Evolutionary conservation across 2,797 vertebrate genomes (phyloP).

Genomic region (Pseudotriccus pelzelni): DNA sequence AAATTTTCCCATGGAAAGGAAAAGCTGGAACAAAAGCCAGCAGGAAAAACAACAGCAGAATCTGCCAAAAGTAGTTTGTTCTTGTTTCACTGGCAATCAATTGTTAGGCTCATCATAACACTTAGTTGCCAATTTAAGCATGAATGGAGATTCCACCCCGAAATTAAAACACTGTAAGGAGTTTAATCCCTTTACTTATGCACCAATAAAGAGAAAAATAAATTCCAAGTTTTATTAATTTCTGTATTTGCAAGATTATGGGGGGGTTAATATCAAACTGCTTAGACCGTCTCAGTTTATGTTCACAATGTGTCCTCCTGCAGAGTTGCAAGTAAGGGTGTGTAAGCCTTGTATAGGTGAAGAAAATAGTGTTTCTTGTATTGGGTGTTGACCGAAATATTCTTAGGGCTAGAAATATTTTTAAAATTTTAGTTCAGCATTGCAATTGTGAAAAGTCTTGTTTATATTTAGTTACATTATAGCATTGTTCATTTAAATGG

Average conservation of each 20-base stretch:
- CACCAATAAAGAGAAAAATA: neutral
- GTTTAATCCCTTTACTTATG: neutral
- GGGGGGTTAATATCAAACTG: neutral
- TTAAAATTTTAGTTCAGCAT: neutral
- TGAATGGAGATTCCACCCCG: constrained; percentile 6
- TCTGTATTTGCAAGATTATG: neutral
- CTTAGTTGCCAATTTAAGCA: constrained; percentile 24
- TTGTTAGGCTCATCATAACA: constrained; percentile 17
- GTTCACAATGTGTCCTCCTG: neutral
- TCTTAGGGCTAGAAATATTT: neutral
- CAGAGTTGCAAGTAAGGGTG: neutral
- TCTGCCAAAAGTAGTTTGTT: constrained; percentile 50
- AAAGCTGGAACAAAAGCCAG: constrained; percentile 39
- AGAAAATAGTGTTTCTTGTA: neutral
- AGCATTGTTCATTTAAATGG: neutral
- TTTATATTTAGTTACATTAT: neutral
- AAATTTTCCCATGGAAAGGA: constrained; percentile 30
- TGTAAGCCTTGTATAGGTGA: neutral
- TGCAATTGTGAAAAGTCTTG: neutral
- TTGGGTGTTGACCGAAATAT: neutral
- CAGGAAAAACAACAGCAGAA: constrained; percentile 15
- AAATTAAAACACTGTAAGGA: constrained; percentile 8
- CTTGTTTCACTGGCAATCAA: constrained; percentile 43
- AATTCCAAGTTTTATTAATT: neutral
- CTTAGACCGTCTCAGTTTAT: neutral